Base-by-base conservation (phyloP, 2,888 invertebrate genomes). In the Neuroscelio doddi region DNA sequence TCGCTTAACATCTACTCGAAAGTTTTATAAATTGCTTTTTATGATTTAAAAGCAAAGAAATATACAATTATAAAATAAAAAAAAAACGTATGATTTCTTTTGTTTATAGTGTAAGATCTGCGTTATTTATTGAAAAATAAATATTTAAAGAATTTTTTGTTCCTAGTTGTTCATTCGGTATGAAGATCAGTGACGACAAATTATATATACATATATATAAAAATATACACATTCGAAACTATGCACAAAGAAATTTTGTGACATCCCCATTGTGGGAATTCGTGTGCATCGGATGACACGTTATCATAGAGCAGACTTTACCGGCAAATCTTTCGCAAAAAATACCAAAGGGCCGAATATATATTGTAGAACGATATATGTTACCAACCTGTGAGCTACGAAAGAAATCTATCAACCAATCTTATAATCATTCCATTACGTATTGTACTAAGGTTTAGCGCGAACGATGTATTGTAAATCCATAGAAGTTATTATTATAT, bases 401-500 rank as follows among this genome's bases (percentile, higher is more conserved):
- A 76, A 71, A 76, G 73, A 80, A 41, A 78, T 81, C 76, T 83
- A 82, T 79, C 73, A 78, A 79, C 74, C 71, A 78, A 78, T 71
- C 76, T 77, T 81, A 78, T 80, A 82, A 81, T 80, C 80, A 82
- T 80, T 82, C 77, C 80, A 82, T 81, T 78, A 74, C 78, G 77
- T 79, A 80, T 75, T 79, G 74, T 77, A 80, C 72, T 79, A 79
- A 83, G 76, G 70, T 75, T 79, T 82, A 83, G 81, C 72, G 80
- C 81, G 79, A 71, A 79, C 78, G 78, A 79, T 81, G 80, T 82
- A 82, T 76, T 82, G 81, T 83, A 82, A 82, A 83, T 82, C 80
- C 74, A 83, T 83, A 82, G 82, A 80, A 79, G 78, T 83, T 83
- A 83, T 80, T 83, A 83, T 80, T 81, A 80, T 80, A 81, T 78